phyloP scores from a whole-genome alignment of 1,140 invertebrate species.

The Tetramorium parvispinum region DNA sequence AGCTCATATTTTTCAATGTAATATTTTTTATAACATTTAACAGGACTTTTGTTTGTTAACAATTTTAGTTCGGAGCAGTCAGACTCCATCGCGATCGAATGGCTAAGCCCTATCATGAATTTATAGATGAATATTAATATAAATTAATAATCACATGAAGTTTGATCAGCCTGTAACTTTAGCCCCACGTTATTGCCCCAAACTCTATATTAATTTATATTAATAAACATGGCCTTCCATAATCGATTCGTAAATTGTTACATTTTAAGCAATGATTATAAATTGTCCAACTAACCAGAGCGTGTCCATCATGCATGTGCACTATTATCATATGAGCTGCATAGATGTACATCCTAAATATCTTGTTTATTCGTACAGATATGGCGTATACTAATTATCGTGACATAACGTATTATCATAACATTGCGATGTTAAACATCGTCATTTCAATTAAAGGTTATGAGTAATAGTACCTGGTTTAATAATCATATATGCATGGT shows the following conservation, averaged over 20 bases:
- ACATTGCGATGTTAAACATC: slow-evolving; percentile 41
- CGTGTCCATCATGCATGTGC: slow-evolving; percentile 40
- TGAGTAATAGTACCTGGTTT: background rate
- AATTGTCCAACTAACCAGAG: slow-evolving; percentile 33
- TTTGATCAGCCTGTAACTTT: background rate
- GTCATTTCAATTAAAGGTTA: slow-evolving; percentile 38
- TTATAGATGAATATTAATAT: background rate
- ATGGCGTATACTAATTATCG: slow-evolving; percentile 46
- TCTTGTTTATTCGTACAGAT: slow-evolving; percentile 30
- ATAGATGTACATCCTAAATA: slow-evolving; percentile 55
- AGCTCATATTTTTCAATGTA: background rate
- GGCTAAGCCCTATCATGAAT: background rate
- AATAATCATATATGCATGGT: background rate
- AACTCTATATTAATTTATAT: slow-evolving; percentile 31
- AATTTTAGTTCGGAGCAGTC: background rate
- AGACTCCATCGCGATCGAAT: background rate
- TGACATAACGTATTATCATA: slow-evolving; percentile 44
- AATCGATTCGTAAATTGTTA: slow-evolving; percentile 49
- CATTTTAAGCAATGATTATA: slow-evolving; percentile 44
- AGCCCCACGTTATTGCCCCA: background rate
- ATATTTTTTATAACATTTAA: background rate
- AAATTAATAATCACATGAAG: slow-evolving; percentile 14
- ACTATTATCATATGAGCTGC: slow-evolving; percentile 45
- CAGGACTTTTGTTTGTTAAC: background rate
- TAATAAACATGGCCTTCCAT: slow-evolving; percentile 35